phyloP scores from a whole-genome alignment of 2,797 vertebrate species.

The Premnoplex brunnescens region DNA sequence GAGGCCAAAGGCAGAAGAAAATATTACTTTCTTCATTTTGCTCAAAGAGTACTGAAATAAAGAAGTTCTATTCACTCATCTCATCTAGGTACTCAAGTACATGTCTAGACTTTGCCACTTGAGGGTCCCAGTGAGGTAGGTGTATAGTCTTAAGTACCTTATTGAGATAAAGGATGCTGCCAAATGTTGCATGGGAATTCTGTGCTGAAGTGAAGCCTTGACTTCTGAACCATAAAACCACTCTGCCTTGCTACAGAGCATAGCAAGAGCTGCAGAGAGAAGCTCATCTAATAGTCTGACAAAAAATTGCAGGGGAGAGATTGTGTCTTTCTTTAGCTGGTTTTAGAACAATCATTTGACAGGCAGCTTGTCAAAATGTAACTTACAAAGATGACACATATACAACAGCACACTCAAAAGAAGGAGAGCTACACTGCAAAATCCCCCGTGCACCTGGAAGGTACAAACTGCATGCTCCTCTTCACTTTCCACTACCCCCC shows the following conservation, averaged over 20 bases:
- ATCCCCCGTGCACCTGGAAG: background rate
- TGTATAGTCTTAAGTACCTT: background rate
- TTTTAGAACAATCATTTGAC: conserved; percentile 27
- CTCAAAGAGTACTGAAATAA: background rate
- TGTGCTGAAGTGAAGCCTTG: background rate
- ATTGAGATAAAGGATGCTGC: background rate
- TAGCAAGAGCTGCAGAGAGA: background rate
- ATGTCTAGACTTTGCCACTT: background rate
- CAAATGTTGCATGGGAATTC: background rate
- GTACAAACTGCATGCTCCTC: background rate
- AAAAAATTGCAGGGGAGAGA: background rate
- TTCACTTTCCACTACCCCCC: background rate
- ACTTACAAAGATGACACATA: background rate
- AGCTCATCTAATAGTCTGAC: background rate
- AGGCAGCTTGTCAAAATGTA: conserved; percentile 40
- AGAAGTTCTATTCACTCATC: background rate
- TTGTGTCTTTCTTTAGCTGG: background rate
- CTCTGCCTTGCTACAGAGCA: background rate
- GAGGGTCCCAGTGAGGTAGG: background rate
- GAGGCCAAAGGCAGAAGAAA: background rate
- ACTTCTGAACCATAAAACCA: background rate
- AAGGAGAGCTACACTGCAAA: background rate
- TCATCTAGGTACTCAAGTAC: background rate
- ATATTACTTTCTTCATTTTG: background rate
- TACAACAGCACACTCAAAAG: background rate